Conservation (phyloP, 2,113 vertebrate genomes). For the Corapipo altera region DNA sequence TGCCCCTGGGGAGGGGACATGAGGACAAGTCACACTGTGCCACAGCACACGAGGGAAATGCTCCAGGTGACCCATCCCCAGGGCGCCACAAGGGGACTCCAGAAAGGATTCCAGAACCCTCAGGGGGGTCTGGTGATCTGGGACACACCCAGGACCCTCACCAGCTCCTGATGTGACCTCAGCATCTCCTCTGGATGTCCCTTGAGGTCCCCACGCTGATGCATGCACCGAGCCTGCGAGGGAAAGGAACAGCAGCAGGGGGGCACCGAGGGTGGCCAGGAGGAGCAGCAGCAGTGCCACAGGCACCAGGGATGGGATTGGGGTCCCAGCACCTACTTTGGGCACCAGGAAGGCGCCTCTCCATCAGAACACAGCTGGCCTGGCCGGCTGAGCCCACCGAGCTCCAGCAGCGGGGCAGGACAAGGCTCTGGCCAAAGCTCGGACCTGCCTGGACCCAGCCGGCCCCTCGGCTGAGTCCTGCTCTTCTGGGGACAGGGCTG, state of each 20-base stretch:
- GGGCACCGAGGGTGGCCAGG: not conserved
- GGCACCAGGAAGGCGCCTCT: fast-evolving
- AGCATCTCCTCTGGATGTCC: not conserved
- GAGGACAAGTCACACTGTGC: not conserved
- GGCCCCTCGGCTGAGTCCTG: not conserved
- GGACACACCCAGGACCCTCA: not conserved
- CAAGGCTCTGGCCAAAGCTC: not conserved
- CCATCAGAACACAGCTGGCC: fast-evolving
- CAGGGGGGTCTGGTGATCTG: not conserved
- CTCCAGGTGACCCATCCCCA: fast-evolving
- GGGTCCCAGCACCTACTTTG: not conserved
- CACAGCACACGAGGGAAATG: fast-evolving
- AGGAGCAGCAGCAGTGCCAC: not conserved
- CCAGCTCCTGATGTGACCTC: not conserved
- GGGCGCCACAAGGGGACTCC: not conserved
- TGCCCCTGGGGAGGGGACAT: not conserved
- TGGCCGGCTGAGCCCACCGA: fast-evolving
- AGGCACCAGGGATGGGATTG: not conserved
- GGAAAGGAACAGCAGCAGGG: not conserved
- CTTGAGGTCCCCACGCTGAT: not conserved
- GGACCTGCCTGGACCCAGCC: not conserved
- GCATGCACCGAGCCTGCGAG: not conserved
- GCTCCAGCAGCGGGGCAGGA: not conserved
- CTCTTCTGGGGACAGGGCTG: not conserved
- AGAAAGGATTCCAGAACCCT: not conserved